phyloP scores from a whole-genome alignment of 2,113 vertebrate genomes.

The Salvator merianae region DNA sequence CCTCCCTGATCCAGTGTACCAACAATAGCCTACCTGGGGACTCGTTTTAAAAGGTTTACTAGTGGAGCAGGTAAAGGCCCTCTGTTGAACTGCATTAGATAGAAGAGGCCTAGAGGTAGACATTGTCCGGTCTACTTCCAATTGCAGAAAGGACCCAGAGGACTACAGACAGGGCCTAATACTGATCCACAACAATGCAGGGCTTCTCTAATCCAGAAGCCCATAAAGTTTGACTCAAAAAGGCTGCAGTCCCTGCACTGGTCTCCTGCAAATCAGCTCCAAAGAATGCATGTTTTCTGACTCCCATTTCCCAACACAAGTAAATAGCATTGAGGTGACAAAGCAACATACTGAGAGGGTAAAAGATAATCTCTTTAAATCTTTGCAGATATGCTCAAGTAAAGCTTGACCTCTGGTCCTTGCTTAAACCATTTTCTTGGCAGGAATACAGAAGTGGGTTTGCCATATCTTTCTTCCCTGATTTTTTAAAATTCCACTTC shows the following conservation, averaged over 20 bases:
- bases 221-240: neutral
- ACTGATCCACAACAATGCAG: neutral
- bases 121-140: no score
- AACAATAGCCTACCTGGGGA: no score
- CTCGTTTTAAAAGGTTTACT: no score
- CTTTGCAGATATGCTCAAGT: neutral
- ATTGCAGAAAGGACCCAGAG: neutral
- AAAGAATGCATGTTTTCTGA: neutral
- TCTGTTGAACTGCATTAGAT: no score
- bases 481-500: no score
- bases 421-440: no score
- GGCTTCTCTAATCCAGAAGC: neutral
- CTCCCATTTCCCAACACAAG: neutral
- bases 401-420: no score
- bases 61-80: neutral
- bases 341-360: no score
- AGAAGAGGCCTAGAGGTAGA: no score
- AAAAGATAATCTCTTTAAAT: neutral
- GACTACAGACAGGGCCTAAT: neutral
- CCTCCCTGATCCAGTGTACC: no score
- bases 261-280: neutral
- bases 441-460: no score
- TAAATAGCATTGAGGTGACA: neutral
- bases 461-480: no score
- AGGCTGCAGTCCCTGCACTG: neutral